These are phyloP conservation scores for Stomatorhinus ivindoensis DNA, from an alignment of 2,113 vertebrate species.

Conservation along the genomic window DNA sequence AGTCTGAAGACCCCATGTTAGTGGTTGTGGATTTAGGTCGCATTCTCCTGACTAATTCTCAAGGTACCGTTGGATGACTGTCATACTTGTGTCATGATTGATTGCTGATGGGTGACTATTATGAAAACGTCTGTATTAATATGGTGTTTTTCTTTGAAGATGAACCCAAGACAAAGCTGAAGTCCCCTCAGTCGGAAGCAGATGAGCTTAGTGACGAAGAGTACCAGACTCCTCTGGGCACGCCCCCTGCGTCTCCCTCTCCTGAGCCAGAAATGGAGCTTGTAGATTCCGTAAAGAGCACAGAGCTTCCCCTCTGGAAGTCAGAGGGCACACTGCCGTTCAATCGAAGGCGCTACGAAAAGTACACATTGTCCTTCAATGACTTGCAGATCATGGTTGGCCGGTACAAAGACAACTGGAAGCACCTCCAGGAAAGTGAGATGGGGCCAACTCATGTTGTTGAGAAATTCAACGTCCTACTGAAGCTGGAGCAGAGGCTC, in stretches of 20 bases:
- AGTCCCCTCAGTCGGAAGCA: conserved; percentile 53
- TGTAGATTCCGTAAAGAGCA: conserved; percentile 44
- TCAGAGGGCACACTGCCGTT: conserved; percentile 59
- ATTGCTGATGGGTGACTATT: neutral
- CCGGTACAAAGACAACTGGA: conserved; percentile 90
- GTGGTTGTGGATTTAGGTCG: conserved; percentile 91
- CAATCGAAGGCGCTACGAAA: conserved; percentile 85
- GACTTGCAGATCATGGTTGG: conserved; percentile 98
- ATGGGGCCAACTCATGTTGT: conserved; percentile 94
- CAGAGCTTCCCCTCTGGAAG: conserved; percentile 42
- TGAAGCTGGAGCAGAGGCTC: conserved; percentile 84
- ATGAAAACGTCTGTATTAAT: neutral
- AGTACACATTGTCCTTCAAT: conserved; percentile 83
- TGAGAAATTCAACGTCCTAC: conserved; percentile 90
- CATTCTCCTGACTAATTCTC: conserved; percentile 87
- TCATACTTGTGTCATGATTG: neutral
- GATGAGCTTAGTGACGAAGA: conserved; percentile 89
- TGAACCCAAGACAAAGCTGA: conserved; percentile 61
- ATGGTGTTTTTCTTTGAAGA: conserved; percentile 37
- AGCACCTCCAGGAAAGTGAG: conserved; percentile 84
- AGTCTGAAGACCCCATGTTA: conserved; percentile 79
- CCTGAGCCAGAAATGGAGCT: conserved; percentile 57
- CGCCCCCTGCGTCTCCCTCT: conserved; percentile 78
- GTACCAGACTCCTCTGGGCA: conserved; percentile 88
- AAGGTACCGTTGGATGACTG: conserved; percentile 63